Evolutionary conservation across 2,888 invertebrate genomes (phyloP).

Genomic region (Maniola hyperantus): DNA sequence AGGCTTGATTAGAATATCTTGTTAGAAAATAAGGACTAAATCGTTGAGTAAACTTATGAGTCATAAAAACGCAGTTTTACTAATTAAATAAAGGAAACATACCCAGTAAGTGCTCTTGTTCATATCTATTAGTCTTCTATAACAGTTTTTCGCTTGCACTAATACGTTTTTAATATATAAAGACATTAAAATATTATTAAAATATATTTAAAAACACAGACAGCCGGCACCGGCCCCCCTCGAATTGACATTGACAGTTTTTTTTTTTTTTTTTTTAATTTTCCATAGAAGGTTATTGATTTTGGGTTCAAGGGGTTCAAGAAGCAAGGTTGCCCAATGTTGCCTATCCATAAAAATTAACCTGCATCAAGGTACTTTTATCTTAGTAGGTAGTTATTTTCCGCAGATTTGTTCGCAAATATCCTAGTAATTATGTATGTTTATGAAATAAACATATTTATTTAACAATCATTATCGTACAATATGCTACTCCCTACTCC

Average conservation of each 20-base stretch:
- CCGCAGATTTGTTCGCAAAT: too few species aligned
- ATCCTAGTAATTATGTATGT: too few species aligned
- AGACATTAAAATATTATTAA: slow-evolving; percentile 55
- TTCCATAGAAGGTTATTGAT: slow-evolving; percentile 26
- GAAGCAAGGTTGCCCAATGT: slow-evolving; percentile 49
- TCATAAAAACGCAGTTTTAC: slow-evolving; percentile 8
- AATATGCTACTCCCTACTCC: too few species aligned
- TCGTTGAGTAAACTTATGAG: background rate
- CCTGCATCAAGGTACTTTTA: background rate
- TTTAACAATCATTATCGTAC: too few species aligned
- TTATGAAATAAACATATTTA: too few species aligned
- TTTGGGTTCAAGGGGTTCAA: slow-evolving; percentile 31
- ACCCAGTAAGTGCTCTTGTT: slow-evolving; percentile 60
- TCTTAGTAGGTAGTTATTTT: too few species aligned
- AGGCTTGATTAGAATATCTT: background rate
- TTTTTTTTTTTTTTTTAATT: slow-evolving; percentile 26
- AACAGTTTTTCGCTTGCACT: slow-evolving; percentile 57
- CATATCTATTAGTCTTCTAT: slow-evolving; percentile 55
- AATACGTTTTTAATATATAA: slow-evolving; percentile 63
- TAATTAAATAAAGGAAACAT: slow-evolving; percentile 46
- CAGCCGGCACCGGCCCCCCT: slow-evolving; percentile 2
- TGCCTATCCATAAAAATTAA: background rate
- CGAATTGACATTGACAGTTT: slow-evolving; percentile 25
- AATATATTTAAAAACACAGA: slow-evolving; percentile 8
- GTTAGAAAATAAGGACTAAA: background rate